phyloP scores from a whole-genome alignment of 1,140 invertebrate species.

The Platyscapa corneri region DNA sequence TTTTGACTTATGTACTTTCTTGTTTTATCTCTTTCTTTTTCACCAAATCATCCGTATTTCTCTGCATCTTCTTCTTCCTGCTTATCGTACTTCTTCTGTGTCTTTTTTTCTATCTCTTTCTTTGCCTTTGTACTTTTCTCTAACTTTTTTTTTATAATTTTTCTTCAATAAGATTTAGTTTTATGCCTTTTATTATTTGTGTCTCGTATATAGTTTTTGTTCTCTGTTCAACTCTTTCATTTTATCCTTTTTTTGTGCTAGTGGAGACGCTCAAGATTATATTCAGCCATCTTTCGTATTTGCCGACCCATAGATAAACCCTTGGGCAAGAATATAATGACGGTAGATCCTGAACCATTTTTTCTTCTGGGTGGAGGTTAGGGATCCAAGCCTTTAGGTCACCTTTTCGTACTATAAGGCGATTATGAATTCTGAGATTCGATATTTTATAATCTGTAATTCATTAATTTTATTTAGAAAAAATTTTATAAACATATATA shows the following conservation, averaged over 20 bases:
- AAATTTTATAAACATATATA: no score
- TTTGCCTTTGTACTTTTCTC: no score
- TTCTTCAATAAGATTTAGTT: background rate
- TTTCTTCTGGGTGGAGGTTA: conserved; percentile 52
- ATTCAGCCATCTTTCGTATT: conserved; percentile 14
- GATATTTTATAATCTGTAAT: no score
- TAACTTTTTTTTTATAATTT: no score
- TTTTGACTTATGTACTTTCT: background rate
- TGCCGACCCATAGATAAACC: conserved; percentile 13
- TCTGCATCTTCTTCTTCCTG: background rate
- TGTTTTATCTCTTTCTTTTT: conserved; percentile 14
- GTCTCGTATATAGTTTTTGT: conserved; percentile 35
- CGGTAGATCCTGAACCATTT: conserved; percentile 49
- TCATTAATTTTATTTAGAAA: no score
- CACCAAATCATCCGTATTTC: background rate
- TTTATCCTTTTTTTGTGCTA: conserved; percentile 8
- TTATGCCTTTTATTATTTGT: conserved; percentile 46
- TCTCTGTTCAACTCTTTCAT: background rate
- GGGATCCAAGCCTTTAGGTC: background rate
- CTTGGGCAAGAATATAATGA: conserved; percentile 2
- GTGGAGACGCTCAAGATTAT: conserved; percentile 9
- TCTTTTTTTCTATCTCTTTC: conserved; percentile 34
- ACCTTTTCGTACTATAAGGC: background rate
- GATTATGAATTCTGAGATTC: background rate
- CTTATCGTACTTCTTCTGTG: conserved; percentile 22